Evolutionary conservation across 2,888 invertebrate genomes (phyloP), one percentile per base, ranked within the genome.

Genomic region (Lasioglossum zephyrum): DNA sequence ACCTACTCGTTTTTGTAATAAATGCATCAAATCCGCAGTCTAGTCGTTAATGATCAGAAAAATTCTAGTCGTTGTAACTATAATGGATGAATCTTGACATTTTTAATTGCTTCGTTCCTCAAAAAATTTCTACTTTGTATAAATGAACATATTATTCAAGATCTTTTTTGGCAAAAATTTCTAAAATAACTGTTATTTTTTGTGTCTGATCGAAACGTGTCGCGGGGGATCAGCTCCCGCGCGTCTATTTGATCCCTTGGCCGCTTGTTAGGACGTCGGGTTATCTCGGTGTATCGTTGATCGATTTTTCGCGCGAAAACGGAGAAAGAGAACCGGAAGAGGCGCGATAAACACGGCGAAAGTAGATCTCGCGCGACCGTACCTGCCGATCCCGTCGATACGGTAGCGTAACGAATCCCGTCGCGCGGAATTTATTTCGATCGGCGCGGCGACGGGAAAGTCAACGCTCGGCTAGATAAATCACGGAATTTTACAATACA

Each of bases 401-500:
- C 75, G 53, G 4, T 8, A 26, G 57, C n/a, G 49, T 63, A 79
- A 69, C 84, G 77, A 74, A 60, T 85, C 47, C 66, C 47, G 79
- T 53, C 84, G 73, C 44, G 47, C 22, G 47, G 36, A 81, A 79
- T 86, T 76, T 82, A 79, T 85, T 81, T 77, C 76, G 60, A 75
- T 66, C 80, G 18, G 49, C 49, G 49, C 49, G 5, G 49, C 53
- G 22, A 44, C 86, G 80, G 82, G 82, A 82, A 80, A 89, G 39
- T 81, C 79, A 76, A 82, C 72, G 73, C 73, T 41, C 60, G 63
- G 69, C 47, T 70, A 47, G 87, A 88, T 88, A 88, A 84, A 77
- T 87, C 81, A 73, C 26, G 47, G 75, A 84, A 82, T 87, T 82
- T 87, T 81, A 79, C 86, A 81, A 76, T 75, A 66, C 31, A 69